Evolutionary conservation across 2,888 invertebrate species (phyloP).

Genomic region (Parnassius glacialis): DNA sequence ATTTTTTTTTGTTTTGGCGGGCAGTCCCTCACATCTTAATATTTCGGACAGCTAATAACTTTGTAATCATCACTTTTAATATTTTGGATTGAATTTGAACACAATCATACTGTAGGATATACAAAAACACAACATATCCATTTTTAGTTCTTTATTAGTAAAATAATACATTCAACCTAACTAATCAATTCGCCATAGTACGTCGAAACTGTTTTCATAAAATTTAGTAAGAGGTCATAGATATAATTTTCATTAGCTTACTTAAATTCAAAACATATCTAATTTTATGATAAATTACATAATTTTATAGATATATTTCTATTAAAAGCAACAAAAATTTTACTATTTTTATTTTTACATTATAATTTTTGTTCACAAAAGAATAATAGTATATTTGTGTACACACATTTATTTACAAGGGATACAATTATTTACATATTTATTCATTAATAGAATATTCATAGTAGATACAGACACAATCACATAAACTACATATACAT

Average conservation of each 20-base stretch:
- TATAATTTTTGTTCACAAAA: not conserved
- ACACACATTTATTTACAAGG: constrained; percentile 34
- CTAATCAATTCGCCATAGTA: constrained; percentile 35
- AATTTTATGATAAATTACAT: constrained; percentile 4
- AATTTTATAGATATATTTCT: not conserved
- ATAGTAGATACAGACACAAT: constrained; percentile 5
- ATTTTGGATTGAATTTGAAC: too few relatives aligned
- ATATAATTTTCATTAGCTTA: not conserved
- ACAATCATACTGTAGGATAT: too few relatives aligned
- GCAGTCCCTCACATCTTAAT: too few relatives aligned
- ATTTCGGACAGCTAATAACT: too few relatives aligned
- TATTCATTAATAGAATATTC: not conserved
- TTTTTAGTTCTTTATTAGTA: constrained; percentile 21
- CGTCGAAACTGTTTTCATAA: constrained; percentile 22
- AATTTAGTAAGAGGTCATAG: constrained; percentile 3
- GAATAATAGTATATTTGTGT: constrained; percentile 8
- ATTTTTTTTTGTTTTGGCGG: too few relatives aligned
- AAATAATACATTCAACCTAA: constrained; percentile 15
- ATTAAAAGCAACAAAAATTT: not conserved
- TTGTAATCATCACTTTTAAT: too few relatives aligned
- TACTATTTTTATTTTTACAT: not conserved
- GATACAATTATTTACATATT: constrained; percentile 23
- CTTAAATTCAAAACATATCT: not conserved
- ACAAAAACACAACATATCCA: not conserved
- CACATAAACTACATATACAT: not conserved